Evolutionary conservation across 1,140 invertebrate genomes (phyloP), one percentile per base, ranked within the genome.

Genomic region (Tribolium madens): DNA sequence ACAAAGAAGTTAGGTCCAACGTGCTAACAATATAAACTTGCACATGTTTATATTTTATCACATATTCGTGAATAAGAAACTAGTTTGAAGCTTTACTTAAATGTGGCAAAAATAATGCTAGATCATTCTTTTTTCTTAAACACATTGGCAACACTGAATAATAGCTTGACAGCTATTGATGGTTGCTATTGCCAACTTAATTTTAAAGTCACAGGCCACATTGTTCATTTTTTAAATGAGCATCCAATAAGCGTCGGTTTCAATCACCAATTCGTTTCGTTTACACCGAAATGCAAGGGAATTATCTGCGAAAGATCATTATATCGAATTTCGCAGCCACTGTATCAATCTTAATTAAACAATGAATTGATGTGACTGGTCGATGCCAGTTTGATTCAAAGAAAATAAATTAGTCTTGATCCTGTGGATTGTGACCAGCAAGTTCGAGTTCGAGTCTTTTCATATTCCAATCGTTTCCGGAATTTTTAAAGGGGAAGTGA

Each of bases 401-500:
- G 71, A 53, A 73, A 73, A 73, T 73, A 73, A 73, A 73, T 73
- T 73, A 53, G 53, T 53, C 71, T 52, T 17, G 33, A 36, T 71
- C 46, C 33, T 47, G 5, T 5, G n/a, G 57, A 31, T 64, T 57
- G 15, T 15, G 71, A 13, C 5, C 31, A 10, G 21, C 48, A 12
- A 33, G 31, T 13, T 18, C 48, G n/a, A n/a, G n/a, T n/a, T 73
- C 26, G 26, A 53, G 33, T 42, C 68, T 77, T 76, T 77, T 72
- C 57, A 77, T 77, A 77, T 64, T 77, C 76, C 50, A 73, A 77
- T 79, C 81, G 81, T 80, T 80, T 79, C 75, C 75, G 73, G 81
- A 81, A 81, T 81, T 81, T 81, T 79, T 78, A 78, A 81, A 77
- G 75, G 78, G 79, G 50, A 73, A 76, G 69, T 75, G 79, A 75